Evolutionary conservation across 2,113 vertebrate species (phyloP), one percentile per base, ranked within the genome.

Genomic region (Tenebrosternarchus preto): DNA sequence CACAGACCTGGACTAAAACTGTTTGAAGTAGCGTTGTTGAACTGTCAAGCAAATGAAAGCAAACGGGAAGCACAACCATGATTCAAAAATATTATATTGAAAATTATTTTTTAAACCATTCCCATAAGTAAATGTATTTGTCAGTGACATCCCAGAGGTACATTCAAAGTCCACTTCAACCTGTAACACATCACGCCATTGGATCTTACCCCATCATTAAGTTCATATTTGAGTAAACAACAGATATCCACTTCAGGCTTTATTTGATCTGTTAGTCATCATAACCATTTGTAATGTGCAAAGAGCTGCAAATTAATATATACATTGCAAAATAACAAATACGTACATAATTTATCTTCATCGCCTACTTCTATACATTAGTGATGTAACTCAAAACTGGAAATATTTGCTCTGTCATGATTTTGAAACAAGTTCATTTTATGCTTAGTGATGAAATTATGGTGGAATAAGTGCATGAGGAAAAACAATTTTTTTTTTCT

Each of bases 231-330:
- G n/a, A 83, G 66, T 71, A 77, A 90, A 89, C 88, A 90, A 91
- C 89, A 90, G 77, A 88, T 90, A 91, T 86, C 77, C 83, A 81
- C 63, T 75, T 84, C 87, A 91, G 88, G 88, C 83, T 85, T 82
- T 75, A 86, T 86, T 90, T 85, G 84, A 90, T 88, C 87, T 85
- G 89, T 90, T 92, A 90, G 86, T 91, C 87, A 84, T 92, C 68
- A 91, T 85, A 81, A 83, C 82, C 80, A 86, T 82, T 85, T 67
- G 91, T 87, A 91, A 90, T 94, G 95, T 95, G 95, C 95, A 96
- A 95, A 92, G 91, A 92, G 89, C 94, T 94, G 96, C 92, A 96
- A 94, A 94, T 90, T 91, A 93, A 92, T 93, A 93, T 94, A 81
- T 92, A 93, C 91, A 92, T 88, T 88, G 88, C 88, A 93, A 90